phyloP scores from a whole-genome alignment of 2,113 vertebrate species.

The Daubentonia madagascariensis region DNA sequence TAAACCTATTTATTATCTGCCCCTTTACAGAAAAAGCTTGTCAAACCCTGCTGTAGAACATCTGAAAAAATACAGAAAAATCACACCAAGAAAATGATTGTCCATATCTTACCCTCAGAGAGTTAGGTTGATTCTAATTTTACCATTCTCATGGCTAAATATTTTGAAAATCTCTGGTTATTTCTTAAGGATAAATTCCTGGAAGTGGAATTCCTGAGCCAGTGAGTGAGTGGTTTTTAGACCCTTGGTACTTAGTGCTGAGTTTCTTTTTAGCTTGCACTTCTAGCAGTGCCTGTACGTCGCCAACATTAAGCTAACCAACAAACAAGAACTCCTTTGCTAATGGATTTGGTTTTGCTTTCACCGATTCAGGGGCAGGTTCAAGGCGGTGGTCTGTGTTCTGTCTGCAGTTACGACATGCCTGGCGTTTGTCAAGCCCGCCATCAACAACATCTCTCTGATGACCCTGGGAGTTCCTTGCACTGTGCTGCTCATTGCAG shows the following conservation, averaged over 20 bases:
- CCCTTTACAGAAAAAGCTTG: not conserved
- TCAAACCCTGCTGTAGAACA: not conserved
- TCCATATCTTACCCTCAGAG: not conserved
- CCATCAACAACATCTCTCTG: constrained; percentile 95
- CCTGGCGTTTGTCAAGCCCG: constrained; percentile 96
- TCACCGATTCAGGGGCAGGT: constrained; percentile 87
- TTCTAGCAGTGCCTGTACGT: not conserved
- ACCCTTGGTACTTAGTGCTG: not conserved
- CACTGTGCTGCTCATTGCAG: constrained; percentile 91
- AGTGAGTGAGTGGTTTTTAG: not conserved
- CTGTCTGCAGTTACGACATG: constrained; percentile 94
- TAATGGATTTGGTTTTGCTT: constrained; percentile 46
- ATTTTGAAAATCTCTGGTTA: not conserved
- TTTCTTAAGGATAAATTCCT: not conserved
- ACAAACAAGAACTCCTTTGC: not conserved
- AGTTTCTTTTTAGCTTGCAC: not conserved
- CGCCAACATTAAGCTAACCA: not conserved
- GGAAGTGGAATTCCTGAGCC: not conserved
- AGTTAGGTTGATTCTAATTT: not conserved
- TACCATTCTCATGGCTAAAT: not conserved
- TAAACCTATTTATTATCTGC: not conserved
- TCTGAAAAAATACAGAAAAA: not conserved
- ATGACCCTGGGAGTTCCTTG: constrained; percentile 97
- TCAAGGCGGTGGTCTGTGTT: constrained; percentile 94
- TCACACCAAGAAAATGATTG: not conserved